Conservation (phyloP, 2,888 invertebrate genomes). For the Eupeodes luniger region DNA sequence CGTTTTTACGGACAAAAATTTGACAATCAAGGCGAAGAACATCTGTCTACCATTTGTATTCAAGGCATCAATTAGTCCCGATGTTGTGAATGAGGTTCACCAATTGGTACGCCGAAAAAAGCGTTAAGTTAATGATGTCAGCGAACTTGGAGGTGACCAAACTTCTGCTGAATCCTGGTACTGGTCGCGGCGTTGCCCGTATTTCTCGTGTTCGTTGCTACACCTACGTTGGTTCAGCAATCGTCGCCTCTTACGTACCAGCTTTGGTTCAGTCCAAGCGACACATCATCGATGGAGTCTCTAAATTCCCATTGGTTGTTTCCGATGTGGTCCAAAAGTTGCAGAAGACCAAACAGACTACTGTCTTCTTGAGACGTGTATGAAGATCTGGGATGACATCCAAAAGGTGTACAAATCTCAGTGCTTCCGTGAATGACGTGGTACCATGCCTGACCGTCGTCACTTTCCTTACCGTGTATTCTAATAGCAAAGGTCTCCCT, state of each 20-base stretch:
- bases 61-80: constrained; percentile 98
- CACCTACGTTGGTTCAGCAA: constrained; percentile 95
- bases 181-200: constrained; percentile 99
- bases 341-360: constrained; percentile 99
- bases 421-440: constrained; percentile 98
- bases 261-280: constrained; percentile 98
- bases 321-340: constrained; percentile 98
- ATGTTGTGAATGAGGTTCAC: constrained; percentile 98
- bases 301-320: constrained; percentile 98
- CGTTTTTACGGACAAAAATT: no score
- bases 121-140: constrained; percentile 98
- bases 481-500: constrained; percentile 96
- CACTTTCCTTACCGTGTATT: constrained; percentile 97
- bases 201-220: constrained; percentile 99
- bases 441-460: constrained; percentile 99
- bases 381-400: constrained; percentile 98
- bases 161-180: constrained; percentile 99
- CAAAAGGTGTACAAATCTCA: constrained; percentile 99
- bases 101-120: constrained; percentile 98
- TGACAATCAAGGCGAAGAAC: constrained; percentile 87
- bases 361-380: constrained; percentile 94
- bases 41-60: constrained; percentile 97
- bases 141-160: constrained; percentile 99
- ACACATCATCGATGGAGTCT: constrained; percentile 95
- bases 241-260: constrained; percentile 98